These are phyloP conservation scores for Drosophila cardini DNA, from an alignment of 1,140 invertebrate species.

Conservation along the genomic window DNA sequence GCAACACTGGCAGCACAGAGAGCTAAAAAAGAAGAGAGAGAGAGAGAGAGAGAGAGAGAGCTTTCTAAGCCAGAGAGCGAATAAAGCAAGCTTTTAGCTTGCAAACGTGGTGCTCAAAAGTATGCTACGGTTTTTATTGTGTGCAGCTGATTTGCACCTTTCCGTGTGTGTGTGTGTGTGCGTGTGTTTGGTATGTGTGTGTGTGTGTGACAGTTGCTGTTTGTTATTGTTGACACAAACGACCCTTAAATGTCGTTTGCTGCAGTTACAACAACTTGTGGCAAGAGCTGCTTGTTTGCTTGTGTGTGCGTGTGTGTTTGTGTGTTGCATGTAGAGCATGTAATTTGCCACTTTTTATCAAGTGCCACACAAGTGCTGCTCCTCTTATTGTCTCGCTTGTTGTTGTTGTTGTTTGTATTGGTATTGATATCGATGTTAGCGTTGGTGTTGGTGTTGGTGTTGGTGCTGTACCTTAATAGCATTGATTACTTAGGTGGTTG, in stretches of 20 bases:
- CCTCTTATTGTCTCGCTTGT: too few relatives aligned
- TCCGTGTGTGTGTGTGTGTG: slow-evolving; percentile 3
- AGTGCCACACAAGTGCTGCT: slow-evolving; percentile 15
- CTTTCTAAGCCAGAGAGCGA: background rate
- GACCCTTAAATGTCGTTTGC: slow-evolving; percentile 46
- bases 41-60: background rate
- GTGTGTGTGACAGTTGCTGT: slow-evolving; percentile 11
- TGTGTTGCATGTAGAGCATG: slow-evolving; percentile 1
- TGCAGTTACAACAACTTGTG: slow-evolving; percentile 35
- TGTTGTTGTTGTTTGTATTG: background rate
- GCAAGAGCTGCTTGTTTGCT: slow-evolving; percentile 18
- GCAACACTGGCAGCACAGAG: background rate
- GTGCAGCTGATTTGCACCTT: slow-evolving; percentile 11
- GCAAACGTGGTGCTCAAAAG: slow-evolving; percentile 21
- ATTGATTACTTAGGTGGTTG: slow-evolving; percentile 1
- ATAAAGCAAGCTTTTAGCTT: slow-evolving; percentile 1
- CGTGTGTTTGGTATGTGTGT: slow-evolving; percentile 13
- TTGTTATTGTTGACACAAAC: slow-evolving; percentile 52
- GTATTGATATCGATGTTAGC: too few relatives aligned
- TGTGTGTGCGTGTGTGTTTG: background rate
- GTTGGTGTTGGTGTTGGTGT: background rate
- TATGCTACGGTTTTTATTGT: slow-evolving; percentile 27
- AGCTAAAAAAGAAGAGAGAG: background rate
- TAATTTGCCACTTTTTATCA: slow-evolving; percentile 36
- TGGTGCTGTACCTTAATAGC: background rate